Evolutionary conservation across 1,140 invertebrate species (phyloP).

Genomic region (Melipona quadrifasciata): DNA sequence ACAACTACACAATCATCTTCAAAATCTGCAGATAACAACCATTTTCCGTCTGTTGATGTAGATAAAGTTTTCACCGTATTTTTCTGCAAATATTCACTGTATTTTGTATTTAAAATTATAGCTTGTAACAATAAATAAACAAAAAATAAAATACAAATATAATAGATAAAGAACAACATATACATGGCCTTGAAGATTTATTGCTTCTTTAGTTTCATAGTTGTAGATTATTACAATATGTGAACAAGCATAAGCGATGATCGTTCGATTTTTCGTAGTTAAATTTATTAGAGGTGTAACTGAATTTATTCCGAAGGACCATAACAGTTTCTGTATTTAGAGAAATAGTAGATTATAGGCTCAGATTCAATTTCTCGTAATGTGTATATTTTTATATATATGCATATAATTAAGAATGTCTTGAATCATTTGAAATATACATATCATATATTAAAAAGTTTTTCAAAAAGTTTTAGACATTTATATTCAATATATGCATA

Average conservation of each 20-base stretch:
- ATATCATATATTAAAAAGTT: not conserved
- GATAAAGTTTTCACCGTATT: conserved; percentile 78
- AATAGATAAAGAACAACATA: conserved; percentile 51
- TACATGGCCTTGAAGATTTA: conserved; percentile 84
- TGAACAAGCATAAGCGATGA: conserved; percentile 82
- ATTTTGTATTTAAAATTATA: not conserved
- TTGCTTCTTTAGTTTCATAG: conserved; percentile 80
- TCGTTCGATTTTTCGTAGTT: conserved; percentile 74
- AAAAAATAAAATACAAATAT: not conserved
- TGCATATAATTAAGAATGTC: not conserved
- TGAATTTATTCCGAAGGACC: conserved; percentile 83
- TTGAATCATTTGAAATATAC: not conserved
- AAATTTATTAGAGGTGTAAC: conserved; percentile 82
- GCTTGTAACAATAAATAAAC: not conserved
- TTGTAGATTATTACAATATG: conserved; percentile 83
- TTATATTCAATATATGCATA: not conserved
- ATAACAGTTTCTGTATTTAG: conserved; percentile 76
- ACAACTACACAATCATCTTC: conserved; percentile 82
- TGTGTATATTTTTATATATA: not conserved
- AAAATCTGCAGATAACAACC: conserved; percentile 83
- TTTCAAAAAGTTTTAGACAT: not conserved
- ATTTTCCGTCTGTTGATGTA: conserved; percentile 78
- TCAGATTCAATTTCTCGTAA: not conserved
- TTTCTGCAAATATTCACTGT: conserved; percentile 69
- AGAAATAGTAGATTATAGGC: not conserved